phyloP scores from a whole-genome alignment of 2,797 vertebrate species.

The Catharus ustulatus region DNA sequence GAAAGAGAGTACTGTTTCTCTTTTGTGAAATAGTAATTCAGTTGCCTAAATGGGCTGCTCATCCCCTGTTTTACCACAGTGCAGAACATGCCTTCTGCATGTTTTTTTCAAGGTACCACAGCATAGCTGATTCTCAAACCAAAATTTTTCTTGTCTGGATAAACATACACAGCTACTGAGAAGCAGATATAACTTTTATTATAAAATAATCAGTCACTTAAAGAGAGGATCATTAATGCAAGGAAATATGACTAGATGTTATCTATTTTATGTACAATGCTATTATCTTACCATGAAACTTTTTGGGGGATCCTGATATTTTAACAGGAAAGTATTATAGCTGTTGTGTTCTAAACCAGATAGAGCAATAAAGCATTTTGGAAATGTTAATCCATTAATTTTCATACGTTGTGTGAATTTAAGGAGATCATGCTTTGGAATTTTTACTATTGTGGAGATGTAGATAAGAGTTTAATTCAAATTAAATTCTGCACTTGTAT shows the following conservation, averaged over 20 bases:
- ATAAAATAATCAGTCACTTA: constrained; percentile 19
- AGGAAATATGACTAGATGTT: constrained; percentile 39
- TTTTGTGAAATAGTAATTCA: constrained; percentile 37
- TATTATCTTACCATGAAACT: background rate
- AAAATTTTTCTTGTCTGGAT: constrained; percentile 29
- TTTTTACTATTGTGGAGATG: background rate
- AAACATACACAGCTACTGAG: constrained; percentile 24
- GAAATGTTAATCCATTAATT: constrained; percentile 18
- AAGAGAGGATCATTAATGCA: constrained; percentile 21
- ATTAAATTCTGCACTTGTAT: background rate
- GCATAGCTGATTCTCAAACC: constrained; percentile 30
- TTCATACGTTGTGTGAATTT: background rate
- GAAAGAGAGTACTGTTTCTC: constrained; percentile 14
- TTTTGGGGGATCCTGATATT: background rate
- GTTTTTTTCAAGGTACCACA: constrained; percentile 7
- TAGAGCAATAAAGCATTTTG: background rate
- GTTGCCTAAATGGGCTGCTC: constrained; percentile 45
- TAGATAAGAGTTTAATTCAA: background rate
- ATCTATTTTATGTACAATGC: constrained; percentile 15
- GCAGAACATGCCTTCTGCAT: background rate
- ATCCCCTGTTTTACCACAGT: constrained; percentile 49
- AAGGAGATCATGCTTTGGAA: background rate
- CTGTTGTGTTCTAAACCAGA: background rate
- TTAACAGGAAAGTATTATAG: background rate
- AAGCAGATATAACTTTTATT: constrained; percentile 15